phyloP scores from a whole-genome alignment of 2,113 vertebrate species.

The Muscicapa adusta region DNA sequence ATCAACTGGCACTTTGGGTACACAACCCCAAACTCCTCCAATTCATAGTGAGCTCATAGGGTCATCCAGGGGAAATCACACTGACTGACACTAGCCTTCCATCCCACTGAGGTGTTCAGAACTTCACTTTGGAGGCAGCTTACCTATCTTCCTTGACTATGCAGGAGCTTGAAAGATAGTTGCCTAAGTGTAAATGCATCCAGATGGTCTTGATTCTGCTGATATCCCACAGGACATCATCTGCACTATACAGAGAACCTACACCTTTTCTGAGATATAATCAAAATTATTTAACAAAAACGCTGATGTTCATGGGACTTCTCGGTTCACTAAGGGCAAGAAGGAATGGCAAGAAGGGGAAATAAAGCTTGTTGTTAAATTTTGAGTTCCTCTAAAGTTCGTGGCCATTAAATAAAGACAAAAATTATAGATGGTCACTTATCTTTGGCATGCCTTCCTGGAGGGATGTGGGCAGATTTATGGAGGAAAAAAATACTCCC shows the following conservation, averaged over 20 bases:
- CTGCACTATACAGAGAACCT: not conserved
- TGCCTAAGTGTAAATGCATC: not conserved
- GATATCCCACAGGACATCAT: not conserved
- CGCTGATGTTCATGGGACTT: not conserved
- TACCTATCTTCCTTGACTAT: not conserved
- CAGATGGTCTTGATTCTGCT: not conserved
- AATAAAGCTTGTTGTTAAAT: not conserved
- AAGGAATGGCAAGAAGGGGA: not conserved
- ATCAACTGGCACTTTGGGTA: not conserved
- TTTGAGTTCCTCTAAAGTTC: not conserved
- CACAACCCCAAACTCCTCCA: not conserved
- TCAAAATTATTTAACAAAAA: not conserved
- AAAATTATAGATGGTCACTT: not conserved
- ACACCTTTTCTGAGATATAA: not conserved
- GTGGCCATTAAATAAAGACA: not conserved
- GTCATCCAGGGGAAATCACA: not conserved
- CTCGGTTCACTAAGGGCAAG: not conserved
- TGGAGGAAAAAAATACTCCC: not conserved
- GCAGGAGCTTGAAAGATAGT: not conserved
- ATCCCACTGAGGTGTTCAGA: not conserved
- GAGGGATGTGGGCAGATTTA: not conserved
- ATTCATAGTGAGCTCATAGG: not conserved
- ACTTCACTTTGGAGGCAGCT: not conserved
- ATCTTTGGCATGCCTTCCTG: not conserved
- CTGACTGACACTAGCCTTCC: too few relatives aligned